These are phyloP conservation scores for Papilio protenor DNA, from an alignment of 2,888 invertebrate species.

Conservation along the genomic window DNA sequence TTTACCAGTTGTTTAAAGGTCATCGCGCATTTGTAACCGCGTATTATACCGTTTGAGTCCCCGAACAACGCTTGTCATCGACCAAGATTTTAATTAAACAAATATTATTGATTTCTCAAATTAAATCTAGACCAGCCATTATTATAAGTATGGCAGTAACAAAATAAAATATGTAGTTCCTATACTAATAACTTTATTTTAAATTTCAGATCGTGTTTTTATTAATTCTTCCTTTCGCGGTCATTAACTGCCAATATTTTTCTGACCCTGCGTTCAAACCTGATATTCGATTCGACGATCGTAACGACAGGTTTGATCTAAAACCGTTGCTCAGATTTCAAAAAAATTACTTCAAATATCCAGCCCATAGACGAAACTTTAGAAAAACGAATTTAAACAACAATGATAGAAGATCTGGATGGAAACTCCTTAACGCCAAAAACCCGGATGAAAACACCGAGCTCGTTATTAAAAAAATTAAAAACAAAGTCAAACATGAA, in stretches of 20 bases:
- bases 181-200: background rate
- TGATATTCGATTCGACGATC: constrained; percentile 63
- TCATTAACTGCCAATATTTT: constrained; percentile 52
- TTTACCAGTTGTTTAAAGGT: background rate
- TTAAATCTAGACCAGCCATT: no score
- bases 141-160: no score
- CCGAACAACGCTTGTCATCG: no score
- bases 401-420: constrained; percentile 11
- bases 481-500: constrained; percentile 26
- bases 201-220: constrained; percentile 26
- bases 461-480: constrained; percentile 25
- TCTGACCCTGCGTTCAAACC: constrained; percentile 54
- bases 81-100: no score
- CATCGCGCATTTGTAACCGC: no score
- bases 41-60: no score
- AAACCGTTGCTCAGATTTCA: constrained; percentile 55
- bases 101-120: no score
- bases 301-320: constrained; percentile 68
- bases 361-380: constrained; percentile 48
- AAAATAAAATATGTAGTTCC: background rate
- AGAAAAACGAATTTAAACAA: background rate
- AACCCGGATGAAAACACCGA: background rate
- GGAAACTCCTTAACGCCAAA: background rate
- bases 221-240: constrained; percentile 45
- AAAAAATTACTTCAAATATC: constrained; percentile 47